Base-by-base conservation (phyloP, 2,888 invertebrate genomes). In the Chydorus sphaericus region DNA sequence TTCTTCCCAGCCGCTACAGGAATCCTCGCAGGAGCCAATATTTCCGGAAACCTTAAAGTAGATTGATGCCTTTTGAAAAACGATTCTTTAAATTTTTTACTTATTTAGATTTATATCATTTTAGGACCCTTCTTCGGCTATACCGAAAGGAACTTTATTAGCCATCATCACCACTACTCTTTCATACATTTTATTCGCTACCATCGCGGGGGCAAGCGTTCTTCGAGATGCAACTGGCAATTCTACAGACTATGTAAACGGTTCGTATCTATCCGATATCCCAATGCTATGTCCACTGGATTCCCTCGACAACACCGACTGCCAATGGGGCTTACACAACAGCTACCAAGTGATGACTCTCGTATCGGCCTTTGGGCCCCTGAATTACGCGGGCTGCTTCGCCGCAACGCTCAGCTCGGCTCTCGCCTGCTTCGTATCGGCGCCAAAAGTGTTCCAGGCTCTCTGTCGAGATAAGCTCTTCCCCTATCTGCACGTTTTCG, bases 1-100 rank as follows among this genome's bases (percentile, higher is more conserved):
- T 98, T 96, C 75, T 98, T 98, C 70, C 97, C 97, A 6, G 96
- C 97, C 0, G 96, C 94, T 4, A 97, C 97, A 10, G 98, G 97
- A 18, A 94, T 94, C 67, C 75, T 94, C 66, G 94, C 94, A 18
- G 94, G 94, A 6, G 97, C 97, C 31, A 98, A 98, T 68, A 96
- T 98, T 62, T 94, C 93, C 23, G 97, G 96, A 7, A 96, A 97
- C 74, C 77, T 97, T 57, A 88, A 87, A 78, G 93, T 91, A 70
- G 64, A 61, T n/a, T n/a, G n/a, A n/a, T n/a, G n/a, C n/a, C n/a
- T n/a, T n/a, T n/a, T n/a, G n/a, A n/a, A n/a, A n/a, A n/a, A n/a
- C n/a, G n/a, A n/a, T n/a, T n/a, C n/a, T n/a, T n/a, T n/a, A n/a
- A n/a, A n/a, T n/a, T n/a, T 10, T 20, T 11, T 20, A 14, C 18